These are phyloP conservation scores for Synergus gifuensis DNA, from an alignment of 2,888 invertebrate genomes.

Conservation along the genomic window DNA sequence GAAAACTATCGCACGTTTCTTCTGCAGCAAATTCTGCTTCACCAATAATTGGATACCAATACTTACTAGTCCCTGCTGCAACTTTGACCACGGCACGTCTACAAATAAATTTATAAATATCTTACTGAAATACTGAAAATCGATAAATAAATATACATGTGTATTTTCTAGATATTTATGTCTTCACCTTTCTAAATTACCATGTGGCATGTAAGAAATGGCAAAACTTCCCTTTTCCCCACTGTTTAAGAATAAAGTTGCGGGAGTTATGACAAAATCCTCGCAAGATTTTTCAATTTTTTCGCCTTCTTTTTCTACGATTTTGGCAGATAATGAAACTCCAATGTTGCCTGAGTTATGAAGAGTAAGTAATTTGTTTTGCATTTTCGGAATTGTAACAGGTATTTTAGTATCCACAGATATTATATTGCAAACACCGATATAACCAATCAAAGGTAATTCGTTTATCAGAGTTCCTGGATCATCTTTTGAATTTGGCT, in stretches of 20 bases:
- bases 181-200: constrained; percentile 60
- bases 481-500: constrained; percentile 55
- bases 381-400: constrained; percentile 60
- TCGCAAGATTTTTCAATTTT: constrained; percentile 39
- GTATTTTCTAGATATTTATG: background rate
- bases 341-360: constrained; percentile 65
- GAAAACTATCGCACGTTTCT: constrained; percentile 61
- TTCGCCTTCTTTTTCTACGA: constrained; percentile 56
- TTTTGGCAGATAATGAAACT: constrained; percentile 54
- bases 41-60: constrained; percentile 64
- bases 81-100: constrained; percentile 65
- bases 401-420: constrained; percentile 64
- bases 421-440: constrained; percentile 64
- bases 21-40: constrained; percentile 57
- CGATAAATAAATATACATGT: background rate
- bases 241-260: constrained; percentile 60
- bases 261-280: constrained; percentile 65
- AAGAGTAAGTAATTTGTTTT: constrained; percentile 63
- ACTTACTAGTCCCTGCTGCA: constrained; percentile 57
- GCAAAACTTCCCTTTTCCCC: constrained; percentile 61
- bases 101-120: constrained; percentile 41
- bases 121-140: background rate
- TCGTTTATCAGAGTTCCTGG: constrained; percentile 63
- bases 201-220: constrained; percentile 64
- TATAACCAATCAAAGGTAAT: constrained; percentile 62